Percentiles rank a stretch among this genome's conserved stretches.
Evolutionary conservation across 2,113 vertebrate genomes (phyloP).

Genomic region (Eurystomus gularis): DNA sequence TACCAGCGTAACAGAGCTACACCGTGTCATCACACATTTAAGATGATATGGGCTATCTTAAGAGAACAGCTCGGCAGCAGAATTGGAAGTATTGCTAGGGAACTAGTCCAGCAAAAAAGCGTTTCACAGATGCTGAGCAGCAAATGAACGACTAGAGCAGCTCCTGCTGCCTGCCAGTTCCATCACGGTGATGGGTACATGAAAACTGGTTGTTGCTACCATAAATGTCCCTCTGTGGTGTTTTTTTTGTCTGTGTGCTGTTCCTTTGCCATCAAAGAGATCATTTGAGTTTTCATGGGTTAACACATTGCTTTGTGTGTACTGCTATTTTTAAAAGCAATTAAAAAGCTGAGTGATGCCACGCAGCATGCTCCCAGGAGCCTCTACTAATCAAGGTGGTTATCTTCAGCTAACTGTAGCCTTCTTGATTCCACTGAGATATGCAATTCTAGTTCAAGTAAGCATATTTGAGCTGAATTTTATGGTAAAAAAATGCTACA

Average conservation of each 20-base stretch:
- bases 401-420: background rate
- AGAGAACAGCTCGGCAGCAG: background rate
- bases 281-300: background rate
- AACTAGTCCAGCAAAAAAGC: background rate
- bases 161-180: background rate
- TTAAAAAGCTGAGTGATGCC: background rate
- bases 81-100: background rate
- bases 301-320: background rate
- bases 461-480: fast-evolving
- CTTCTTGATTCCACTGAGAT: background rate
- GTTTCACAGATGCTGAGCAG: background rate
- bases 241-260: background rate
- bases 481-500: background rate
- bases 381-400: background rate
- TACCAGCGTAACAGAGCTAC: background rate
- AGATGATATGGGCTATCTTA: background rate
- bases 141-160: background rate
- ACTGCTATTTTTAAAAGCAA: background rate
- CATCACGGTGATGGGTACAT: fast-evolving
- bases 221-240: background rate
- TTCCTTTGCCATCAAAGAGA: background rate
- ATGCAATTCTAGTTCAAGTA: background rate
- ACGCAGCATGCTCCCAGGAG: fast-evolving
- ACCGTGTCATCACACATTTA: fast-evolving
- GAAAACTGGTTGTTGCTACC: background rate